A percentile compares a stretch with the other conserved stretches of the same genome.
These are phyloP conservation scores for Glaucidium brasilianum DNA, from an alignment of 2,113 vertebrate genomes.

Conservation along the genomic window DNA sequence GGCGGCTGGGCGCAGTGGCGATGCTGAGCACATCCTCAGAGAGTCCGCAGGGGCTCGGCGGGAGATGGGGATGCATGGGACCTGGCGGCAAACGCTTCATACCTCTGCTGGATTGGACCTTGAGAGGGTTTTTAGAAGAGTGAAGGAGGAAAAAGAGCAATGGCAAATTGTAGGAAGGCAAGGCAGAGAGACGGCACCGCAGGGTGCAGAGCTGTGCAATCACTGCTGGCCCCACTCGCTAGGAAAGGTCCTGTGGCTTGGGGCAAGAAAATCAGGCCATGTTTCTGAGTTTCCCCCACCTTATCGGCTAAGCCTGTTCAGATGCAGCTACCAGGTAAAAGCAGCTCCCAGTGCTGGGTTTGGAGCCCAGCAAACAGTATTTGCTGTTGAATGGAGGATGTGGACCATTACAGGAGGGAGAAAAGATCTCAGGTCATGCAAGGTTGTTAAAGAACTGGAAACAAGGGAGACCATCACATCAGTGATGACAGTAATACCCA, in stretches of 20 bases:
- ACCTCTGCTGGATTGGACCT: neutral
- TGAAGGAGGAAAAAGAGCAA: neutral
- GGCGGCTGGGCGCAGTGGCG: fast-evolving
- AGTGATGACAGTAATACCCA: neutral
- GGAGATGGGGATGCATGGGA: neutral
- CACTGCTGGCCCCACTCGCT: fast-evolving
- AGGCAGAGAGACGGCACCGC: fast-evolving
- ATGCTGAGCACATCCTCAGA: neutral
- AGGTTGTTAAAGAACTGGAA: neutral
- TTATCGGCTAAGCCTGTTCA: neutral
- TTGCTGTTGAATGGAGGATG: neutral
- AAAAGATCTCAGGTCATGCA: neutral
- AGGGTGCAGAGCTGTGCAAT: fast-evolving
- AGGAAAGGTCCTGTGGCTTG: neutral
- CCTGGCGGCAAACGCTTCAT: fast-evolving
- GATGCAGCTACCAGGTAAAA: neutral
- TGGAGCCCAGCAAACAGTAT: neutral
- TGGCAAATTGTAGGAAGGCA: neutral
- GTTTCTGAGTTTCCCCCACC: neutral
- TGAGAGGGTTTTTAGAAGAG: neutral
- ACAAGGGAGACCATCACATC: neutral
- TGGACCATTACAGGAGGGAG: fast-evolving
- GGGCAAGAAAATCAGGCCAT: neutral
- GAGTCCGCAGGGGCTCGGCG: fast-evolving
- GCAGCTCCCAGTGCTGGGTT: fast-evolving